Conservation (phyloP, 2,888 invertebrate genomes). For the Saturnia japonica region DNA sequence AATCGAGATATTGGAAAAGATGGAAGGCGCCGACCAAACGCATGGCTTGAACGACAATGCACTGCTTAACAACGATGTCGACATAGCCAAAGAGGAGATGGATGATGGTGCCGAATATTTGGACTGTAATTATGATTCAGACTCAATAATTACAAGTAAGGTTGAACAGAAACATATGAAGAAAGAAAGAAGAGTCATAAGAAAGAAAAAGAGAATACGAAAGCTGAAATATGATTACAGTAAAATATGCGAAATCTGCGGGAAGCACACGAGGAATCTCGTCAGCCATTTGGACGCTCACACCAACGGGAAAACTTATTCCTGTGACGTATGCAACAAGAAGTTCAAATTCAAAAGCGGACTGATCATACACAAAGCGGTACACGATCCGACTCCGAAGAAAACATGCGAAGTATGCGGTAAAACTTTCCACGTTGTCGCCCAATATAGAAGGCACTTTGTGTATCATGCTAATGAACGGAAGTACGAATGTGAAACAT, state of each 20-base stretch:
- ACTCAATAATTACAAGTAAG: constrained; percentile 3
- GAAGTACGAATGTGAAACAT: constrained; percentile 75
- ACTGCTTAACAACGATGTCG: constrained; percentile 31
- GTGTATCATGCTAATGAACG: constrained; percentile 80
- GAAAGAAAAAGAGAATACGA: constrained; percentile 39
- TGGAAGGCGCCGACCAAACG: constrained; percentile 30
- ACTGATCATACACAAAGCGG: constrained; percentile 67
- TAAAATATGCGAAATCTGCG: constrained; percentile 77
- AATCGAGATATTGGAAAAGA: constrained; percentile 49
- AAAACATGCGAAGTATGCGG: constrained; percentile 80
- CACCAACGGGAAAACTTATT: constrained; percentile 61
- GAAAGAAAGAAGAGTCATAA: constrained; percentile 34
- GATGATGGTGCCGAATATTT: constrained; percentile 41
- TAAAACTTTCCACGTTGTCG: constrained; percentile 76
- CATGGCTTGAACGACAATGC: constrained; percentile 31
- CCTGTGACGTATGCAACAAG: constrained; percentile 74
- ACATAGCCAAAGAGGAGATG: constrained; percentile 31
- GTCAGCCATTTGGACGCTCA: constrained; percentile 72
- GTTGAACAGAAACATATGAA: constrained; percentile 11
- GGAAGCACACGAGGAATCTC: constrained; percentile 69
- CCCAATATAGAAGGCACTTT: constrained; percentile 76
- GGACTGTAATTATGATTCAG: constrained; percentile 29
- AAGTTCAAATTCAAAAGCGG: constrained; percentile 77
- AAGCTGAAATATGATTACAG: constrained; percentile 68
- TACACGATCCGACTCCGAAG: constrained; percentile 71